Evolutionary conservation across 2,113 vertebrate species (phyloP).

Genomic region (Etheostoma cragini): DNA sequence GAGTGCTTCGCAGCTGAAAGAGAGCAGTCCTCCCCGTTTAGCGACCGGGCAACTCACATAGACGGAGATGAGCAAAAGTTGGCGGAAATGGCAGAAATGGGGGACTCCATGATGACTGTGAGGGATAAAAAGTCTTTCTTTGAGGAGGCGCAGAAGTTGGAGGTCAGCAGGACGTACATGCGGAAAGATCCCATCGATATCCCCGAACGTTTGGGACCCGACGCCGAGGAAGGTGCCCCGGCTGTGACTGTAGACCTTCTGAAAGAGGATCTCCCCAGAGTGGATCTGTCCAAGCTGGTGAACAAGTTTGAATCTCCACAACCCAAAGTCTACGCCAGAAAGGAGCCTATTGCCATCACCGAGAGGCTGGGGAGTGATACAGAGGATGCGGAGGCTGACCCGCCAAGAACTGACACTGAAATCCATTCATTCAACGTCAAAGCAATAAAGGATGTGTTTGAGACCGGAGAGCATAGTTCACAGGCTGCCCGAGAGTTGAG

Average conservation of each 20-base stretch:
- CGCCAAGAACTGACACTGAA: constrained; percentile 73
- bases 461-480: constrained; percentile 84
- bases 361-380: constrained; percentile 82
- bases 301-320: constrained; percentile 84
- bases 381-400: constrained; percentile 77
- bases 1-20: constrained; percentile 79
- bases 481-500: constrained; percentile 82
- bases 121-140: constrained; percentile 85
- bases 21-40: constrained; percentile 80
- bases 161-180: constrained; percentile 77
- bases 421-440: constrained; percentile 82
- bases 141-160: constrained; percentile 85
- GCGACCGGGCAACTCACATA: constrained; percentile 81
- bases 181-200: constrained; percentile 85
- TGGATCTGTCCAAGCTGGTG: constrained; percentile 80
- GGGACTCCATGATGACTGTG: constrained; percentile 84
- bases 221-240: constrained; percentile 76
- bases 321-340: constrained; percentile 78
- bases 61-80: constrained; percentile 71
- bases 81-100: constrained; percentile 71
- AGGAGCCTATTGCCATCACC: constrained; percentile 80
- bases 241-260: constrained; percentile 65
- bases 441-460: constrained; percentile 85
- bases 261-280: constrained; percentile 83
- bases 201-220: constrained; percentile 77